Base-by-base conservation (phyloP, 2,113 vertebrate species). In the Mobula hypostoma region DNA sequence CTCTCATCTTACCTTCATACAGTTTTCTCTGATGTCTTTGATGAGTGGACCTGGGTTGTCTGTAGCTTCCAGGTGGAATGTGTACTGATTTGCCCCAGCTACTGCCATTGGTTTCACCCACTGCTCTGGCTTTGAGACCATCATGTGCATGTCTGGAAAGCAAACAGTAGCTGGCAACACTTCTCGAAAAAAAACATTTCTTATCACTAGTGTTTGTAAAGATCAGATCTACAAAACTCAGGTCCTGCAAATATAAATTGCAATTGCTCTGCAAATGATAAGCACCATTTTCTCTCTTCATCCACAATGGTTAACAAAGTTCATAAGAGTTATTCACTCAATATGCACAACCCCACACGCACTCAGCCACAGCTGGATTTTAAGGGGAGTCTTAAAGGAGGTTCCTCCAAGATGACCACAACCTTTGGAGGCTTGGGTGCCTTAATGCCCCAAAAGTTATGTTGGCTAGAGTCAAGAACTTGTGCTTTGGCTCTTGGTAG, bases 21-120 rank as follows among this genome's bases (percentile, higher is more conserved):
- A 97, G n/a, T 97, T 99, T 95, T 99, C 98, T 94, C 96, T 96
- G 90, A 99, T 98, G 94, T 98, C 98, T 95, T 99, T 99, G 95
- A 99, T 99, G 95, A 99, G 96, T 9, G 97, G 98, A n/a, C 98
- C 98, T 0, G 98, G 97, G 93, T 98, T 98, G 87, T 97, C 97
- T 0, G 98, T 98, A n/a, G 98, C 97, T 94, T 99, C 99, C 0
- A 99, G 95, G 70, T 99, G 98, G 94, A 99, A 99, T 0, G 98
- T 99, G 94, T 99, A 99, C 78, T 99, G 99, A 96, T 96, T 99
- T 6, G 98, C 98, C 91, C 99, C 99, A 0, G 99, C 98, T 27
- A 98, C 97, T 0, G 99, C 98, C 98, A 99, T 99, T 0, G 99
- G 98, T 87, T 98, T 98, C 95, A 99, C 99, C 99, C 99, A 99